Base-by-base conservation (phyloP, 2,113 vertebrate genomes). In the Poicephalus meyeri region DNA sequence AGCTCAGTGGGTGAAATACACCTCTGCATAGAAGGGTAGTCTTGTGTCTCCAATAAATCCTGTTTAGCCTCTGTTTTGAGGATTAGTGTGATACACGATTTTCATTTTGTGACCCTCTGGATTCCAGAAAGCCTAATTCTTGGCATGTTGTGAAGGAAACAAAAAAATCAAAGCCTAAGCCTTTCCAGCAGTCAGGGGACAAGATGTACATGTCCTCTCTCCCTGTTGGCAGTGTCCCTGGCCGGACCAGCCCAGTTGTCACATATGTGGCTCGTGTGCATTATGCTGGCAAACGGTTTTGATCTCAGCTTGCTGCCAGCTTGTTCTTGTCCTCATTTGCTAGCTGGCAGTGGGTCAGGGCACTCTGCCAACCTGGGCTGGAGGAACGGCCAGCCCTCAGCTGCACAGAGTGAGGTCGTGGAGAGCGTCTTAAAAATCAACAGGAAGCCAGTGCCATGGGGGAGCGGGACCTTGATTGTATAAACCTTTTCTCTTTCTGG, bases 271-370 rank as follows among this genome's bases (percentile, higher is more conserved):
- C 72, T 82, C 0, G 0, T 33, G 80, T 50, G 47, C 33, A 6
- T 33, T 63, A 65, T 18, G 42, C 63, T 70, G 84, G 78, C 78
- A 93, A 46, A 39, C 0, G 7, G 33, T 37, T 49, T 91, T 79
- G 83, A 49, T 72, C 52, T 79, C 56, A 65, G 56, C 61, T 66
- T 64, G 61, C 86, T 95, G 92, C 61, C 90, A 92, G 69, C n/a
- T 47, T 80, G 39, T 44, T 72, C 39, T 74, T 56, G 37, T 87
- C 70, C 69, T 86, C 10, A 3, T 39, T 50, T 65, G 52, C 61
- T 66, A 11, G 16, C 49, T 52, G 65, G 71, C 31, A 37, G 47
- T 12, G 66, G 17, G 15, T 41, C 1, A 2, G 69, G 76, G 55
- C 25, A 3, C 52, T 80, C 72, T 91, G 93, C 79, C 93, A 93